phyloP scores from a whole-genome alignment of 2,113 vertebrate species.

The Phainopepla nitens region DNA sequence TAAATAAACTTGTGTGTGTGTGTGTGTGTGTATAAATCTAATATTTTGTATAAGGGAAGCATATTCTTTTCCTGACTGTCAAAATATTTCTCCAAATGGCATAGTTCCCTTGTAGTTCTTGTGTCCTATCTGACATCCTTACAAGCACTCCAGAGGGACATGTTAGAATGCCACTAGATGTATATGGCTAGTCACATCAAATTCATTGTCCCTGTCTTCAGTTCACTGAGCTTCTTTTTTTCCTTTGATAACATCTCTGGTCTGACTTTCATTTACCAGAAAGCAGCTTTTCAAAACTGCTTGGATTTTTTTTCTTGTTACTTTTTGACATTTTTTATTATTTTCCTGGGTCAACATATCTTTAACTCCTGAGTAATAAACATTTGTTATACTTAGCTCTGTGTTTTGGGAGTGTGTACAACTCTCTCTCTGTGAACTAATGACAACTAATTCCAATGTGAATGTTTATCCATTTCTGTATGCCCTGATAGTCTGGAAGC shows the following conservation, averaged over 20 bases:
- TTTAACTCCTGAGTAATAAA: background rate
- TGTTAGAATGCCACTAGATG: background rate
- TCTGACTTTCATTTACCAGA: background rate
- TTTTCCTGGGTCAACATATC: background rate
- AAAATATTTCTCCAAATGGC: background rate
- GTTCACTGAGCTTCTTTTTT: background rate
- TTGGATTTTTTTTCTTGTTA: background rate
- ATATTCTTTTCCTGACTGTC: background rate
- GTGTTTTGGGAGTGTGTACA: background rate
- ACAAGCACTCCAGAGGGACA: background rate
- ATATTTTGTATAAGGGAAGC: background rate
- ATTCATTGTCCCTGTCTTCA: background rate
- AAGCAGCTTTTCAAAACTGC: background rate
- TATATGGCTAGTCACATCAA: background rate
- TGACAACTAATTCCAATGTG: background rate
- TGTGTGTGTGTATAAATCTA: background rate
- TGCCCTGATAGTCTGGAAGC: background rate
- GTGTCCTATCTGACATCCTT: background rate
- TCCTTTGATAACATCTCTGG: background rate
- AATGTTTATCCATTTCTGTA: background rate
- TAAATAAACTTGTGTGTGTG: rapidly evolving
- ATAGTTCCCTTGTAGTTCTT: background rate
- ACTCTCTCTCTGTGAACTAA: background rate
- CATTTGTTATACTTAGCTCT: background rate
- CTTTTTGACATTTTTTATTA: background rate